Percentiles rank a stretch among this genome's conserved stretches.
phyloP scores from a whole-genome alignment of 2,888 invertebrate genomes.

The Eueremaeus valkanovi region DNA sequence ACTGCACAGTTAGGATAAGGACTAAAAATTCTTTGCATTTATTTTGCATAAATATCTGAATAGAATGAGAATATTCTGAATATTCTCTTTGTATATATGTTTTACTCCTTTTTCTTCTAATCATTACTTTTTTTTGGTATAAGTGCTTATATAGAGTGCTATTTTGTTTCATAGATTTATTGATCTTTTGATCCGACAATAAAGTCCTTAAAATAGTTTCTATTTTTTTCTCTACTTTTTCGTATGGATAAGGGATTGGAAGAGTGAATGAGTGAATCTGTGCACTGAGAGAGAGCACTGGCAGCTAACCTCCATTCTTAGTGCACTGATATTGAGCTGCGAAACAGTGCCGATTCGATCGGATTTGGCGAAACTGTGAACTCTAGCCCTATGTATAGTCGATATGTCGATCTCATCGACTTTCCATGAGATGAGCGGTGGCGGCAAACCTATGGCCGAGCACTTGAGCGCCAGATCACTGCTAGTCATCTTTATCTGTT shows the following conservation, averaged over 20 bases:
- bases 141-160: neutral
- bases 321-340: constrained; percentile 41
- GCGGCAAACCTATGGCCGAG: constrained; percentile 44
- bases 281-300: too few relatives aligned
- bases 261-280: too few relatives aligned
- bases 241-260: neutral
- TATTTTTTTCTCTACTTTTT: neutral
- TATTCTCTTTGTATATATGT: too few relatives aligned
- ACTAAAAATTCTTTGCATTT: too few relatives aligned
- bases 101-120: too few relatives aligned
- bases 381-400: constrained; percentile 30
- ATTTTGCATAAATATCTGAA: too few relatives aligned
- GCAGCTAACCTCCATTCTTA: constrained; percentile 38
- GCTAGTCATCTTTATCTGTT: constrained; percentile 39
- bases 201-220: constrained; percentile 22
- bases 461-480: constrained; percentile 44
- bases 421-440: constrained; percentile 45
- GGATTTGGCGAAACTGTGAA: constrained; percentile 37
- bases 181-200: neutral
- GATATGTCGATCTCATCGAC: constrained; percentile 44
- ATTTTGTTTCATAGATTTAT: constrained; percentile 28
- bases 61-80: too few relatives aligned
- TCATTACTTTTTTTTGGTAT: neutral
- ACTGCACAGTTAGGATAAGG: too few relatives aligned
- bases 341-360: constrained; percentile 36